A percentile compares a stretch with the other conserved stretches of the same genome.
phyloP scores from a whole-genome alignment of 2,113 vertebrate genomes.

The Alligator sinensis region DNA sequence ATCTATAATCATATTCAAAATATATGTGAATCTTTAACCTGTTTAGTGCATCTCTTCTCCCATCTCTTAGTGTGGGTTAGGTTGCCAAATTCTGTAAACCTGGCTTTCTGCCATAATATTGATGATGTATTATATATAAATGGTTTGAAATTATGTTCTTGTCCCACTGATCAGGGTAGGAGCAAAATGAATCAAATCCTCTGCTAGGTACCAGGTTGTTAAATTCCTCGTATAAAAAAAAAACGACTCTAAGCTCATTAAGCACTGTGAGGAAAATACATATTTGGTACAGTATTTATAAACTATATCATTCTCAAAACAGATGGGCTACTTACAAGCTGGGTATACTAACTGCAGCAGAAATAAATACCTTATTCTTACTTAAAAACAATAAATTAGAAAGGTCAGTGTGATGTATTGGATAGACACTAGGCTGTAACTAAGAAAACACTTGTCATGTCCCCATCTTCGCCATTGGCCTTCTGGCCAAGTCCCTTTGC shows the following conservation, averaged over 20 bases:
- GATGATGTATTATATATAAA: slow-evolving; percentile 19
- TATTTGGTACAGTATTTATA: neutral
- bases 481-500: neutral
- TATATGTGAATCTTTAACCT: slow-evolving; percentile 12
- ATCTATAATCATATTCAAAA: slow-evolving; percentile 15
- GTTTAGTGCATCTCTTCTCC: neutral
- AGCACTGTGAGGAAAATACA: neutral
- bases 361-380: neutral
- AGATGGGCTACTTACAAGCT: neutral
- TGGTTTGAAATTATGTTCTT: neutral
- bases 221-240: no score
- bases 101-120: slow-evolving; percentile 3
- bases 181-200: neutral
- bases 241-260: neutral
- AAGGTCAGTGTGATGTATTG: no score
- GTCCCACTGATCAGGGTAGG: neutral
- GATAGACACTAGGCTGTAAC: neutral
- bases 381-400: no score
- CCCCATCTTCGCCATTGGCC: neutral
- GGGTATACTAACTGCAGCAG: neutral
- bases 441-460: neutral
- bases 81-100: slow-evolving; percentile 5
- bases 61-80: neutral
- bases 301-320: neutral
- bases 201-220: neutral